Conservation (phyloP, 1,140 invertebrate species). For the Campoletis sonorensis region DNA sequence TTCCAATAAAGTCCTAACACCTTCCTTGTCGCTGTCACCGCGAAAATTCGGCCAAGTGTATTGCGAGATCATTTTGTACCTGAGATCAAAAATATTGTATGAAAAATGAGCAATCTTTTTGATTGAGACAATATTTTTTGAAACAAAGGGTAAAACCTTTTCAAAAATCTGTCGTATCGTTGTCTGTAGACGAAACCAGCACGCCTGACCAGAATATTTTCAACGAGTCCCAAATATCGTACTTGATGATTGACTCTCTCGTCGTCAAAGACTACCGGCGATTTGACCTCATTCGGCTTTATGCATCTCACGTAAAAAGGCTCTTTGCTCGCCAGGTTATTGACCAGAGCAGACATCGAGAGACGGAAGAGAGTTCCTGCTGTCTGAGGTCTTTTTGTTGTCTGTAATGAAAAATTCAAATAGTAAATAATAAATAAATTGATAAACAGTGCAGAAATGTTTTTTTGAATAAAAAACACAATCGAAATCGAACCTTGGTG, state of each 20-base stretch:
- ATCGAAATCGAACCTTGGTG: conserved; percentile 80
- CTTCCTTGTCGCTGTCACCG: conserved; percentile 86
- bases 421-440: neutral
- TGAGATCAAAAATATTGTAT: conserved; percentile 71
- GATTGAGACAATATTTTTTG: conserved; percentile 1
- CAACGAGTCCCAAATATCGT: conserved; percentile 91
- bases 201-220: conserved; percentile 94
- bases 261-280: conserved; percentile 87
- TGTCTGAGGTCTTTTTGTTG: conserved; percentile 94
- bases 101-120: conserved; percentile 34
- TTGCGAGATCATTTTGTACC: conserved; percentile 97
- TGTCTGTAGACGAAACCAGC: conserved; percentile 96
- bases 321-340: conserved; percentile 93
- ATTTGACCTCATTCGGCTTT: conserved; percentile 96
- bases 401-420: conserved; percentile 77
- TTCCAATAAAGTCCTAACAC: conserved; percentile 88
- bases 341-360: conserved; percentile 94
- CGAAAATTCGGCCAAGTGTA: conserved; percentile 97
- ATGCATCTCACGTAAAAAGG: conserved; percentile 98
- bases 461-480: conserved; percentile 45
- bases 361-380: conserved; percentile 96
- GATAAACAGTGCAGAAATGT: too few species aligned
- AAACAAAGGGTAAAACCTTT: conserved; percentile 77
- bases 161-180: conserved; percentile 91
- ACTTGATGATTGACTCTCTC: conserved; percentile 93